Evolutionary conservation across 2,888 invertebrate species (phyloP), one percentile per base, ranked within the genome.

Genomic region (Eristalis tenax): DNA sequence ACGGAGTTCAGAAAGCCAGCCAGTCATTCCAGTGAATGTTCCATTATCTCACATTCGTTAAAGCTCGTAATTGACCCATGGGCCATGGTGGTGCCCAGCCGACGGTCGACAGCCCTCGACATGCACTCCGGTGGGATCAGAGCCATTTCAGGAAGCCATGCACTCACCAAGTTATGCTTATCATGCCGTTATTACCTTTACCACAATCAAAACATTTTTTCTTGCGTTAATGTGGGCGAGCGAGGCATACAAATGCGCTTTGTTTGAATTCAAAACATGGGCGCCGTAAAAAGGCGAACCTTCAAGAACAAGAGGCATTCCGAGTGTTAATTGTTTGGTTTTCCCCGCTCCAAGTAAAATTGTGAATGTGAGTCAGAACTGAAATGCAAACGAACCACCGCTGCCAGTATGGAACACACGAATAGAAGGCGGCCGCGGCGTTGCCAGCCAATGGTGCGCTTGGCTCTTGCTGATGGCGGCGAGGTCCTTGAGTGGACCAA

Each of bases 401-500:
- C 28, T 32, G 32, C 6, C 32, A 8, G 32, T 32, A 63, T 28
- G 6, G 63, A 15, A 18, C 28, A n/a, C 28, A n/a, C 32, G 18
- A n/a, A 26, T 63, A 32, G 32, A 32, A 5, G 4, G 32, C 32
- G 4, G 28, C 28, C 26, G 26, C 26, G 4, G 26, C 2, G 26
- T 26, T 26, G 26, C 26, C 2, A 2, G 26, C n/a, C n/a, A n/a
- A n/a, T n/a, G 28, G 1, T 10, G 5, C 32, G 11, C 10, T 23
- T 1, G 28, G 43, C 15, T 15, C 1, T 18, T 18, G 50, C 50
- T 50, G 43, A 28, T 78, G 38, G 77, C 23, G 23, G 3, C 40
- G 73, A 81, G 85, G 85, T 85, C 84, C 84, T 84, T 84, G 63
- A 80, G 66, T 56, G 35, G 38, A 56, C 73, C 77, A 85, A 73